Conservation (phyloP, 2,797 vertebrate species). For the Distichodus sexfasciatus region DNA sequence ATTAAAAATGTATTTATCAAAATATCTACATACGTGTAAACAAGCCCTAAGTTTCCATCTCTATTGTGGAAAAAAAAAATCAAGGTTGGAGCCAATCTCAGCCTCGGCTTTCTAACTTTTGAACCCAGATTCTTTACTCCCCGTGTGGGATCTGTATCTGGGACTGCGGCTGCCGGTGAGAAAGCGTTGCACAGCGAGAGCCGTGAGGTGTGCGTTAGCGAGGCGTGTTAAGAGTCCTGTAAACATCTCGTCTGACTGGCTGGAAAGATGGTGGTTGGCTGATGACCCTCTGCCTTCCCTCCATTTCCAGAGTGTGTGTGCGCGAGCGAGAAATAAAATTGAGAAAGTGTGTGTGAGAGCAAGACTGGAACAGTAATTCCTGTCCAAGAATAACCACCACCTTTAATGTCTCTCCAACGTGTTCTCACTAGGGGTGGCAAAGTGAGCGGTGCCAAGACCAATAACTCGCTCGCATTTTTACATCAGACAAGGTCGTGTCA, state of each 20-base stretch:
- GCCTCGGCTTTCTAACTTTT: too few species aligned
- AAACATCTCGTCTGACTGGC: not conserved
- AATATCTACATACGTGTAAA: too few species aligned
- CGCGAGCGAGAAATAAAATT: not conserved
- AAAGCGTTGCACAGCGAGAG: not conserved
- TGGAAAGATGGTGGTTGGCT: not conserved
- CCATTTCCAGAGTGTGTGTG: not conserved
- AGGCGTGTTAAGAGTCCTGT: not conserved
- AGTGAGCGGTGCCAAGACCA: conserved; percentile 26
- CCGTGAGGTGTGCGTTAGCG: not conserved
- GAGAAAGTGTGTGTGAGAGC: not conserved
- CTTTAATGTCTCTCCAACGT: not conserved
- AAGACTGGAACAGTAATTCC: conserved; percentile 10
- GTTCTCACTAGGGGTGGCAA: conserved; percentile 31
- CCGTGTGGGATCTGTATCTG: not conserved
- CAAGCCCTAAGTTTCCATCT: too few species aligned
- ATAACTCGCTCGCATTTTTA: conserved; percentile 13
- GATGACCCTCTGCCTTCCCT: not conserved
- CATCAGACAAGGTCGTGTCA: conserved; percentile 29
- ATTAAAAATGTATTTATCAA: too few species aligned
- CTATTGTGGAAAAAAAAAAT: too few species aligned
- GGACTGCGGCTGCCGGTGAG: not conserved
- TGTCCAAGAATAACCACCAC: conserved; percentile 16
- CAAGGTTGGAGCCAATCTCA: too few species aligned
- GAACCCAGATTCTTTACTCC: too few species aligned